Evolutionary conservation across 2,888 invertebrate genomes (phyloP), one percentile per base, ranked within the genome.

Genomic region (Stratiomys singularior): DNA sequence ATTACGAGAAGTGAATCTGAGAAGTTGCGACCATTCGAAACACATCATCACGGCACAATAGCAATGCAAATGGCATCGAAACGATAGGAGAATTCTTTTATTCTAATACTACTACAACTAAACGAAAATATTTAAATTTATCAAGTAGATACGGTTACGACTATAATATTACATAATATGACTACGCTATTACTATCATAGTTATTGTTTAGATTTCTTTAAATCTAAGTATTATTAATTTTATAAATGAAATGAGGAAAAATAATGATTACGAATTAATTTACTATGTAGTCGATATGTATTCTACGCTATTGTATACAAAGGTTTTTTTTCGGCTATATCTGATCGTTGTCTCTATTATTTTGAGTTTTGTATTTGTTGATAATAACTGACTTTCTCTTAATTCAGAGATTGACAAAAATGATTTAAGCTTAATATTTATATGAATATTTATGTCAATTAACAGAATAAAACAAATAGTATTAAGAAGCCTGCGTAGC

Each of bases 11-110:
- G 80, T 64, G 79, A 80, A 56, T 78, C 78, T 25, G 58, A 72
- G 18, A 77, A 76, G 80, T 83, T 84, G 80, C 83, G 87, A 79
- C 87, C 87, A 3, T 87, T 87, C 79, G 87, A 87, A 13, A 84
- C 87, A 27, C 86, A 86, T 81, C 87, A 87, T 77, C 83, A 83
- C 80, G 83, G 83, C 67, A 84, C 85, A 74, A 82, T 86, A 60
- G 84, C 85, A 76, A 82, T 87, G 83, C 84, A 85, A 80, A 83
- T 84, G 78, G 84, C 86, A 58, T 84, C 85, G 71, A 85, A 81
- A 79, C 78, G 80, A 81, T 81, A 80, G 77, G 80, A 28, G 63
- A 64, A 58, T 21, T 58, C 37, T 37, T 37, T 37, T 9, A 5
- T 37, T 37, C 37, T 37, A 37, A 5, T 5, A 37, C 37, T 37